Conservation (phyloP, 2,888 invertebrate genomes). For the Vesta saturnalis region DNA sequence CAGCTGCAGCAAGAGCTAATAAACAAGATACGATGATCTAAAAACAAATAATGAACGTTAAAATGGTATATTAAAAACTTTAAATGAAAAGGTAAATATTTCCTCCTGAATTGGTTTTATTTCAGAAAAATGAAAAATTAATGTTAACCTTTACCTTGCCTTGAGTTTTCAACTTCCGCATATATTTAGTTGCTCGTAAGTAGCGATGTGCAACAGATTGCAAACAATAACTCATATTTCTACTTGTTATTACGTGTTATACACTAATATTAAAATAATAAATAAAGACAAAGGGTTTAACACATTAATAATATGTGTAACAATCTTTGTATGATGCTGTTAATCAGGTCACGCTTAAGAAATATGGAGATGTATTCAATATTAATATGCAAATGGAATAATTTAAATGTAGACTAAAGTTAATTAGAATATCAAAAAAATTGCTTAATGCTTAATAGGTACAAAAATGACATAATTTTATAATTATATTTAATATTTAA, state of each 20-base stretch:
- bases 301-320: too few species aligned
- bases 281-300: too few species aligned
- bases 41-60: slow-evolving; percentile 23
- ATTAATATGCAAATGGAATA: too few species aligned
- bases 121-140: background rate
- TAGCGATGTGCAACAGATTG: slow-evolving; percentile 3
- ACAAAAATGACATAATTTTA: too few species aligned
- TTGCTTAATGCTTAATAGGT: too few species aligned
- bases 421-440: too few species aligned
- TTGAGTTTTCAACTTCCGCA: slow-evolving; percentile 6
- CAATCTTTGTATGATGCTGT: too few species aligned
- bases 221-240: slow-evolving; percentile 7
- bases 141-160: slow-evolving; percentile 1
- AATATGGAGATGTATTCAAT: too few species aligned
- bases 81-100: too few species aligned
- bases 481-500: too few species aligned
- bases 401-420: too few species aligned
- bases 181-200: background rate
- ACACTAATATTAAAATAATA: background rate
- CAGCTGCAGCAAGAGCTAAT: slow-evolving; percentile 48
- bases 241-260: background rate
- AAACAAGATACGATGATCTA: slow-evolving; percentile 46
- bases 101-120: background rate
- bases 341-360: too few species aligned
- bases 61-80: background rate